A percentile compares a stretch with the other conserved stretches of the same genome.
Evolutionary conservation across 1,140 invertebrate genomes (phyloP).

Genomic region (Cyphomyrmex costatus): DNA sequence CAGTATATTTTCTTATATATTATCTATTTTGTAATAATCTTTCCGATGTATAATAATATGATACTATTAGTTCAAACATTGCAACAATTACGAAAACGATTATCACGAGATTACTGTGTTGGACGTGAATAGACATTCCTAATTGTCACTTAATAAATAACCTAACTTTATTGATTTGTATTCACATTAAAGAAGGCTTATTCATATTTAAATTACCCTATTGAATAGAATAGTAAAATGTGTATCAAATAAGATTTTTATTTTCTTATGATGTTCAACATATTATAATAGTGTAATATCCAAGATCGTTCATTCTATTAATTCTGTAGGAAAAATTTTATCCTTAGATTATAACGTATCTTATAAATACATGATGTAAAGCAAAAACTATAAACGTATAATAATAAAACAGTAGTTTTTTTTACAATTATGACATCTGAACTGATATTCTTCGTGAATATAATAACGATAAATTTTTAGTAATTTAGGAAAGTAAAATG

Average conservation of each 20-base stretch:
- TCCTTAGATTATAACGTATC: too few species aligned
- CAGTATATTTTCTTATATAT: too few species aligned
- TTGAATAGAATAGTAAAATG: not conserved
- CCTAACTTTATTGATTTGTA: too few species aligned
- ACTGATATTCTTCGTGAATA: not conserved
- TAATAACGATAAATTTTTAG: not conserved
- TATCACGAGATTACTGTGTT: too few species aligned
- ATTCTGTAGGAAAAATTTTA: slow-evolving; percentile 70
- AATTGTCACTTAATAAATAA: too few species aligned
- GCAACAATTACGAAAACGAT: too few species aligned
- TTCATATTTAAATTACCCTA: too few species aligned
- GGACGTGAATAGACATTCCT: too few species aligned
- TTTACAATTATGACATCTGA: not conserved
- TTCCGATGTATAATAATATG: too few species aligned
- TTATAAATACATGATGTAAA: slow-evolving; percentile 74
- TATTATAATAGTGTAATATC: slow-evolving; percentile 79
- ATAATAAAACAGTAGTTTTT: not conserved
- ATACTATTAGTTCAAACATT: too few species aligned
- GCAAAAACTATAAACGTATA: slow-evolving; percentile 63
- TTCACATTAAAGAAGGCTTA: too few species aligned
- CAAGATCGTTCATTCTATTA: slow-evolving; percentile 76
- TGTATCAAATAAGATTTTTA: not conserved
- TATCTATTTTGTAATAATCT: too few species aligned
- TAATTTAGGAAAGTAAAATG: not conserved
- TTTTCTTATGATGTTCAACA: not conserved